phyloP scores from a whole-genome alignment of 1,140 invertebrate species.

The Venturia canescens region DNA sequence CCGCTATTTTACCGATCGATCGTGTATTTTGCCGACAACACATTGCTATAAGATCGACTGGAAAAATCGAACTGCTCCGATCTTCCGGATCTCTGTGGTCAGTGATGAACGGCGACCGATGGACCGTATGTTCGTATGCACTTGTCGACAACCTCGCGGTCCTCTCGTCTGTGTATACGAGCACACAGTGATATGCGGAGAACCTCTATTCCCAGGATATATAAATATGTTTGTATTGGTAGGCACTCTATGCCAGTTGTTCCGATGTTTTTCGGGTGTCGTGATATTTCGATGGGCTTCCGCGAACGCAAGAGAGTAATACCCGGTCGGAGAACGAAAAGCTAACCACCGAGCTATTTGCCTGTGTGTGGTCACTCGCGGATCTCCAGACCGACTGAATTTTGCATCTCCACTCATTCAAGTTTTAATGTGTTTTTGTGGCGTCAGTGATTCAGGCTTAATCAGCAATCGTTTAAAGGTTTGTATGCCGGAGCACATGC shows the following conservation, averaged over 20 bases:
- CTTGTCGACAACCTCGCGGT: slow-evolving; percentile 42
- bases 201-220: not conserved
- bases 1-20: slow-evolving; percentile 21
- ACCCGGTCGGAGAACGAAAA: slow-evolving; percentile 51
- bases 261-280: slow-evolving; percentile 68
- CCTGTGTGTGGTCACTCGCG: slow-evolving; percentile 73
- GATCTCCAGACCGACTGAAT: slow-evolving; percentile 74
- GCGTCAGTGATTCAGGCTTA: slow-evolving; percentile 77
- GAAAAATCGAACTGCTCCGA: slow-evolving; percentile 55
- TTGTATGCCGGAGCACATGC: slow-evolving; percentile 46
- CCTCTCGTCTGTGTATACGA: not conserved
- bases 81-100: slow-evolving; percentile 51
- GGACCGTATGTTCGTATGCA: slow-evolving; percentile 42
- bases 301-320: slow-evolving; percentile 57
- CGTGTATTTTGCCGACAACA: not conserved
- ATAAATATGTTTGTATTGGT: slow-evolving; percentile 51
- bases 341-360: slow-evolving; percentile 60
- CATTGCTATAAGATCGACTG: slow-evolving; percentile 29
- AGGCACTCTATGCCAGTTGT: slow-evolving; percentile 57
- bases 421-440: slow-evolving; percentile 78
- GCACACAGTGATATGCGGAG: not conserved
- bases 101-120: slow-evolving; percentile 41
- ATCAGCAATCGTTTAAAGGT: slow-evolving; percentile 71
- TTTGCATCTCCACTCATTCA: slow-evolving; percentile 76
- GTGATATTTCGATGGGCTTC: slow-evolving; percentile 68